A percentile compares a stretch with the other conserved stretches of the same genome.
phyloP scores from a whole-genome alignment of 2,888 invertebrate species.

The Lobophora halterata region DNA sequence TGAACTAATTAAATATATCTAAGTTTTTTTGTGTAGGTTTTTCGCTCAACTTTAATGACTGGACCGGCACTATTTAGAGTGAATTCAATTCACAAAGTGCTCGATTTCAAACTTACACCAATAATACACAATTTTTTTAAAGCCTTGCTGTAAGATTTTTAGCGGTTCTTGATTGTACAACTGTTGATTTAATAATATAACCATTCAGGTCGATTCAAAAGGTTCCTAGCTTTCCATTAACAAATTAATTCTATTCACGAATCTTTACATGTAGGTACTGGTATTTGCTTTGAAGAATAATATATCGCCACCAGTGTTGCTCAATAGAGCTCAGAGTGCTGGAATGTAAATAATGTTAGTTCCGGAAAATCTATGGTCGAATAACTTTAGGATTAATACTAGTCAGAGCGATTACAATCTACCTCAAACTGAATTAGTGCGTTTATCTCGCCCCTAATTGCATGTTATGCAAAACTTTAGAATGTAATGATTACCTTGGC shows the following conservation, averaged over 20 bases:
- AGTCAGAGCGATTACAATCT: slow-evolving; percentile 9
- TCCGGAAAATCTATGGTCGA: neutral
- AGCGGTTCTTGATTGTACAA: slow-evolving; percentile 1
- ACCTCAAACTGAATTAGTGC: slow-evolving; percentile 2
- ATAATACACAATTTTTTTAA: too few species aligned
- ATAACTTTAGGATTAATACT: slow-evolving; percentile 4
- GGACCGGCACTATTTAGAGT: too few species aligned
- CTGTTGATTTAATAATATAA: slow-evolving; percentile 1
- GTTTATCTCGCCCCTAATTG: slow-evolving; percentile 14
- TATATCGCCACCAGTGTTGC: slow-evolving; percentile 12
- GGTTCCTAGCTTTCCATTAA: slow-evolving; percentile 37
- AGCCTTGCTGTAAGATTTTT: too few species aligned
- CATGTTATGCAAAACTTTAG: slow-evolving; percentile 17
- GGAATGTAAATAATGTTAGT: slow-evolving; percentile 7
- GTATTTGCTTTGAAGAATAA: slow-evolving; percentile 33
- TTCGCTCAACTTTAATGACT: too few species aligned
- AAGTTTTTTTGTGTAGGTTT: too few species aligned
- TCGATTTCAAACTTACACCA: too few species aligned
- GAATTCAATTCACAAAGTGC: too few species aligned
- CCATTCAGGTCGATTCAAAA: slow-evolving; percentile 28
- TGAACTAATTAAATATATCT: too few species aligned
- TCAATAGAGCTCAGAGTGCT: slow-evolving; percentile 4
- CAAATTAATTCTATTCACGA: slow-evolving; percentile 38
- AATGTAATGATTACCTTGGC: slow-evolving; percentile 51
- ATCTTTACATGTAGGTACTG: too few species aligned